phyloP scores from a whole-genome alignment of 2,888 invertebrate genomes.

The Malthinus flaveolus region DNA sequence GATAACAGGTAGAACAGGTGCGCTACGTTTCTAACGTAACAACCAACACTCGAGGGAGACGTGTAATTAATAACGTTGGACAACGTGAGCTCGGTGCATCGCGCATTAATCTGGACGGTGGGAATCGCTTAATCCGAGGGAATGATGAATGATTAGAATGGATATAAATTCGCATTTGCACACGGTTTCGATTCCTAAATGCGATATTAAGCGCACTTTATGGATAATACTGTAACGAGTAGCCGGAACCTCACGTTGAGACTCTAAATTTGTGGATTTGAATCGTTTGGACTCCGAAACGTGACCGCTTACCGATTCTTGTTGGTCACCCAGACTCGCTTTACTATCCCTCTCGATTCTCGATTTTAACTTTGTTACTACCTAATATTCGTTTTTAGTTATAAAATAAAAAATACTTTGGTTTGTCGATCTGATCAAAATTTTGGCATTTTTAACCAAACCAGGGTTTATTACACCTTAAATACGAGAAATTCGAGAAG shows the following conservation, averaged over 20 bases:
- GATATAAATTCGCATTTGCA: conserved; percentile 50
- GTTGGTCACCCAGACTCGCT: conserved; percentile 16
- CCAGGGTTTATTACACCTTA: no score
- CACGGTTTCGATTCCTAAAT: conserved; percentile 46
- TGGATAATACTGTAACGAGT: conserved; percentile 32
- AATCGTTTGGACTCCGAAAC: conserved; percentile 31
- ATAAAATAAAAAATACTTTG: neutral
- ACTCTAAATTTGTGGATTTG: conserved; percentile 41
- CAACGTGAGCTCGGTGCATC: conserved; percentile 27
- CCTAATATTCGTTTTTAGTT: conserved; percentile 7
- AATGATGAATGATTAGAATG: conserved; percentile 52
- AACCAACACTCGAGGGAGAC: conserved; percentile 29
- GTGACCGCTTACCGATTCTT: conserved; percentile 35
- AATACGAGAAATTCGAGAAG: no score
- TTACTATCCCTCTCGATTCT: conserved; percentile 3
- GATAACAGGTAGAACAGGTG: conserved; percentile 35
- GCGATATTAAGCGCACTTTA: conserved; percentile 44
- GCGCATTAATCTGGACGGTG: conserved; percentile 41
- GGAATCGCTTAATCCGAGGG: conserved; percentile 47
- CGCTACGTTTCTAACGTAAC: conserved; percentile 19
- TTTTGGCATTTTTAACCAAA: no score
- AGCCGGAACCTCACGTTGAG: conserved; percentile 34
- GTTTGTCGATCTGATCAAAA: no score
- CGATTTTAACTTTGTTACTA: conserved; percentile 16
- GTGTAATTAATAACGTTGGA: conserved; percentile 45